phyloP scores from a whole-genome alignment of 2,113 vertebrate genomes.

The Clarias magur region DNA sequence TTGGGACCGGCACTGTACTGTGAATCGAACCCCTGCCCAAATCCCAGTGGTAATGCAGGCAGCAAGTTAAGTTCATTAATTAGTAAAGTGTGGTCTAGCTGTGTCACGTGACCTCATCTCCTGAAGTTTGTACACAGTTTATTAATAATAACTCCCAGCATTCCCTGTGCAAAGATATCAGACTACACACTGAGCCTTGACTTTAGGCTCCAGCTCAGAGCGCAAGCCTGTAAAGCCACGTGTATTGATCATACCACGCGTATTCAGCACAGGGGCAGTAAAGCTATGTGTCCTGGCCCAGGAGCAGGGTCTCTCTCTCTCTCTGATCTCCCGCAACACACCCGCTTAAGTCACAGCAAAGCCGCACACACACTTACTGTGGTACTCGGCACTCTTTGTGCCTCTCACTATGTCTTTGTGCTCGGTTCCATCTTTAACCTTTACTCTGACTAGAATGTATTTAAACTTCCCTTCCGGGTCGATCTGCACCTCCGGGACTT shows the following conservation, averaged over 20 bases:
- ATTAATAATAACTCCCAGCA: too few relatives aligned
- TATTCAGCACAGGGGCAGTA: background rate
- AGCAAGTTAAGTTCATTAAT: background rate
- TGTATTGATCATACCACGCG: background rate
- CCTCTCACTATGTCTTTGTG: slow-evolving; percentile 83
- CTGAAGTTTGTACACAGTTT: background rate
- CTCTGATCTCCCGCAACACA: too few relatives aligned
- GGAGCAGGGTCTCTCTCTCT: too few relatives aligned
- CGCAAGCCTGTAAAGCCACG: background rate
- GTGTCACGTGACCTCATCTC: background rate
- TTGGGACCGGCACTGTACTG: too few relatives aligned
- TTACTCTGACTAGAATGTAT: slow-evolving; percentile 82
- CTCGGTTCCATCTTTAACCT: slow-evolving; percentile 69
- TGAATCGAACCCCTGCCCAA: too few relatives aligned
- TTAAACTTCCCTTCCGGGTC: slow-evolving; percentile 85
- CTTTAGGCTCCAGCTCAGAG: background rate
- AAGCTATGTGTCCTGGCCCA: too few relatives aligned
- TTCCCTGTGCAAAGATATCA: background rate
- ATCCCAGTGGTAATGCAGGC: too few relatives aligned
- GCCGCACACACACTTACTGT: slow-evolving; percentile 77
- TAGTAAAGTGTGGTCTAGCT: background rate
- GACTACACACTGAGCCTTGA: background rate
- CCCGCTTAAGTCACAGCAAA: background rate
- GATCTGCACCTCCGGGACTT: slow-evolving; percentile 75
- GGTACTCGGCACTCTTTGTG: slow-evolving; percentile 82